phyloP scores from a whole-genome alignment of 1,140 invertebrate genomes.

The Meteorus sp. region DNA sequence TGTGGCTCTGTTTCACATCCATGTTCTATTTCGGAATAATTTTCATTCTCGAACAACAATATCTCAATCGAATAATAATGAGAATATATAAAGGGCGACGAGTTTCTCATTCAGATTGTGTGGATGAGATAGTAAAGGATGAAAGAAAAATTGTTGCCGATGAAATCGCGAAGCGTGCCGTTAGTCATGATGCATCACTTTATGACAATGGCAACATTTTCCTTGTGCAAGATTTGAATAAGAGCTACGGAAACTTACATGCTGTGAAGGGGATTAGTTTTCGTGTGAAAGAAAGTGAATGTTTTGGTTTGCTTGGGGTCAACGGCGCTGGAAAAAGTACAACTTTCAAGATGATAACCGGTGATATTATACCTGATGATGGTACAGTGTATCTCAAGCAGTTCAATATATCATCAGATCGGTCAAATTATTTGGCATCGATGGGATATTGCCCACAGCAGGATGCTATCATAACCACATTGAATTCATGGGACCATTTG shows the following conservation, averaged over 20 bases:
- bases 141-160: conserved; percentile 45
- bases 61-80: conserved; percentile 34
- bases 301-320: conserved; percentile 79
- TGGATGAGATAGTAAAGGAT: conserved; percentile 50
- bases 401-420: conserved; percentile 24
- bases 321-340: conserved; percentile 90
- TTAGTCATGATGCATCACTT: background rate
- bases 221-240: conserved; percentile 63
- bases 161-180: conserved; percentile 39
- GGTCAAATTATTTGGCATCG: conserved; percentile 53
- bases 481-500: conserved; percentile 73
- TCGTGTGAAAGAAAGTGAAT: conserved; percentile 74
- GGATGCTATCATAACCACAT: conserved; percentile 70
- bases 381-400: conserved; percentile 46
- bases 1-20: no score
- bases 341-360: conserved; percentile 83
- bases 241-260: conserved; percentile 63
- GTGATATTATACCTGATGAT: conserved; percentile 63
- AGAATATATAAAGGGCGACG: conserved; percentile 35
- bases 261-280: conserved; percentile 75
- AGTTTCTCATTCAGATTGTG: conserved; percentile 17
- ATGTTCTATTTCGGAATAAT: conserved; percentile 48
- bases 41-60: conserved; percentile 43
- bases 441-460: conserved; percentile 74
- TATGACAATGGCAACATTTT: conserved; percentile 39